phyloP scores from a whole-genome alignment of 2,888 invertebrate species.

The Papilio gigon region DNA sequence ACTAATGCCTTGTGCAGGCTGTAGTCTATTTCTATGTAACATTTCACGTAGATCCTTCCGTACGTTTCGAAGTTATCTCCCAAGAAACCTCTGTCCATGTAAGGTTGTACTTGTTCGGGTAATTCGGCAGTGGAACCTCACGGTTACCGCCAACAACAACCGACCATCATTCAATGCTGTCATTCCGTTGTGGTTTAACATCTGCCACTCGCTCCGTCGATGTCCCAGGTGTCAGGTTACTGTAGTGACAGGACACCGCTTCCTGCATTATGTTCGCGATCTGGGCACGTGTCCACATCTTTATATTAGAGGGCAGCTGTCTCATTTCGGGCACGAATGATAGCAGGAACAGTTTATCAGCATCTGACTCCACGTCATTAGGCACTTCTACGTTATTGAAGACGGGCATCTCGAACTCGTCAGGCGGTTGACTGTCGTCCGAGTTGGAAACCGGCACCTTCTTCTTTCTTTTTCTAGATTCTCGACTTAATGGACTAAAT shows the following conservation, averaged over 20 bases:
- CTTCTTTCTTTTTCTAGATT: constrained; percentile 47
- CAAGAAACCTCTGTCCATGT: too few species aligned
- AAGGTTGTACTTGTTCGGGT: too few species aligned
- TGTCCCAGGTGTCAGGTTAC: constrained; percentile 57
- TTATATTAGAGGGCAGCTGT: constrained; percentile 68
- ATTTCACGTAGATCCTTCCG: too few species aligned
- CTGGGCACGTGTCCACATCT: constrained; percentile 77
- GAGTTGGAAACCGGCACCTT: constrained; percentile 52
- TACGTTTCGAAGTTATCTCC: too few species aligned
- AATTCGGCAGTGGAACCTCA: not conserved
- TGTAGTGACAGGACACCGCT: constrained; percentile 67
- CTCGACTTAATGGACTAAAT: not conserved
- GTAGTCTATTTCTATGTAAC: too few species aligned
- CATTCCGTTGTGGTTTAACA: constrained; percentile 14
- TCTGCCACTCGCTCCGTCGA: not conserved
- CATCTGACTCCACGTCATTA: constrained; percentile 59
- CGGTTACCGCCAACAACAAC: too few species aligned
- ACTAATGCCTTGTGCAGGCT: too few species aligned
- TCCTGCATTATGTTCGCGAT: constrained; percentile 77
- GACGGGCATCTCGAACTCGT: constrained; percentile 68
- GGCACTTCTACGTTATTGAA: constrained; percentile 61
- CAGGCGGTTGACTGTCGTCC: constrained; percentile 52
- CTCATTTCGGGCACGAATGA: constrained; percentile 76
- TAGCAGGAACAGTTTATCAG: constrained; percentile 68
- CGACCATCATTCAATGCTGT: constrained; percentile 29